Conservation (phyloP, 2,888 invertebrate genomes). For the Drosophila pullipes region DNA sequence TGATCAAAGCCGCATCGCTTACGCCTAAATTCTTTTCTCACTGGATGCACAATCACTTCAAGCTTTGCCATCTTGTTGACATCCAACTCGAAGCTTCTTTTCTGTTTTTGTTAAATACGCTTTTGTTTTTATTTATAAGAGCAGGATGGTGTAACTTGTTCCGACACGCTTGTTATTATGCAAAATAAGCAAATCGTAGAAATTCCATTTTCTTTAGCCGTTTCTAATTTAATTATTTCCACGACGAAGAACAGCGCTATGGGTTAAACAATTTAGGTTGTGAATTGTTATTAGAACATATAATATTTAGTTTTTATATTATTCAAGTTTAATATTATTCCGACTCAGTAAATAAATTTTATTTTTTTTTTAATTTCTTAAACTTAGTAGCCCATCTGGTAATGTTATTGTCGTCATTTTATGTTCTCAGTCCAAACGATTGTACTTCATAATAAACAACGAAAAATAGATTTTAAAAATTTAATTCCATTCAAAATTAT, state of each 20-base stretch:
- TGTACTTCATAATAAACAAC: constrained; percentile 12
- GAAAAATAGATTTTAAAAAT: background rate
- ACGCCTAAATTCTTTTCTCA: constrained; percentile 82
- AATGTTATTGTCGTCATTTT: background rate
- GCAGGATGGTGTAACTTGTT: constrained; percentile 15
- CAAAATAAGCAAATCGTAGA: constrained; percentile 3
- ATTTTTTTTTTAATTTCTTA: background rate
- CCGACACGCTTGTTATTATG: constrained; percentile 32
- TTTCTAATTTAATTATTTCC: background rate
- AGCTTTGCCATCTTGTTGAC: constrained; percentile 71
- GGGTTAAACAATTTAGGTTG: background rate
- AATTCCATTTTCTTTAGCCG: constrained; percentile 30
- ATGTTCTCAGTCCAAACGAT: constrained; percentile 10
- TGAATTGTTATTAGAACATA: background rate
- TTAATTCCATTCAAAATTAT: constrained; percentile 26
- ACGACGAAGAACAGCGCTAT: background rate
- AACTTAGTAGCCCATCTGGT: constrained; percentile 21
- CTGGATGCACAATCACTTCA: constrained; percentile 78
- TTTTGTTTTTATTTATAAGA: background rate
- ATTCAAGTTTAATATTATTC: background rate
- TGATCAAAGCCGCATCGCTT: constrained; percentile 84
- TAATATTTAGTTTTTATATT: background rate
- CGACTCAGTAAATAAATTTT: background rate
- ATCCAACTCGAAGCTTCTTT: background rate
- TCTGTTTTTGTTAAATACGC: background rate